These are phyloP conservation scores for Argyresthia goedartella DNA, from an alignment of 2,888 invertebrate species.

Conservation along the genomic window DNA sequence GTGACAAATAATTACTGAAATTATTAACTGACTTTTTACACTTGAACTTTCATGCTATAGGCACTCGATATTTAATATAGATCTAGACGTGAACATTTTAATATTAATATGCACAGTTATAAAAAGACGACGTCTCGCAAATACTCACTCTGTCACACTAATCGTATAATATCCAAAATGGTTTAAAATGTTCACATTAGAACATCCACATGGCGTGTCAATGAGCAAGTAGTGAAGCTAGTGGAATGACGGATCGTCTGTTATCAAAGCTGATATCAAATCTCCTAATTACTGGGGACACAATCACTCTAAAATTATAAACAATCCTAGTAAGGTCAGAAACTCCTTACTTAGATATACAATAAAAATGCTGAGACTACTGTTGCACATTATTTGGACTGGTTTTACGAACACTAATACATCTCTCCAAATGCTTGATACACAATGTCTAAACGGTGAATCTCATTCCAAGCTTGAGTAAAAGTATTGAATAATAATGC, in stretches of 20 bases:
- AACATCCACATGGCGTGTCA: constrained; percentile 37
- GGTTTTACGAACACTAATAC: background rate
- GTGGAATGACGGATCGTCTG: constrained; percentile 49
- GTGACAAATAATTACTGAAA: constrained; percentile 68
- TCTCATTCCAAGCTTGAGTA: constrained; percentile 16
- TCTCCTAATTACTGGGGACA: constrained; percentile 50
- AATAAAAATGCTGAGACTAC: constrained; percentile 1
- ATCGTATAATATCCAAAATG: constrained; percentile 52
- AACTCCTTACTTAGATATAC: constrained; percentile 33
- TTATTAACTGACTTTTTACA: constrained; percentile 63
- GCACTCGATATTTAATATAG: constrained; percentile 58
- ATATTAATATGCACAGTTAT: constrained; percentile 59
- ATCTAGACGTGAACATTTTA: constrained; percentile 68
- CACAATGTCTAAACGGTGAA: constrained; percentile 54
- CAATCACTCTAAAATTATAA: constrained; percentile 60
- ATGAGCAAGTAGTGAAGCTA: constrained; percentile 54
- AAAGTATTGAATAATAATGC: constrained; percentile 5
- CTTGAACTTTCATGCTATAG: constrained; percentile 68
- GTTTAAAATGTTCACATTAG: constrained; percentile 64
- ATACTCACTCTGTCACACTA: constrained; percentile 56
- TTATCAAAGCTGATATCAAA: constrained; percentile 49
- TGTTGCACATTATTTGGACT: background rate
- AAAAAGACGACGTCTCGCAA: constrained; percentile 56
- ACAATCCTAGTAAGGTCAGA: constrained; percentile 40
- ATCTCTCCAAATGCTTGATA: constrained; percentile 10